These are phyloP conservation scores for Lycia hirtaria DNA, from an alignment of 2,888 invertebrate genomes.

Conservation along the genomic window DNA sequence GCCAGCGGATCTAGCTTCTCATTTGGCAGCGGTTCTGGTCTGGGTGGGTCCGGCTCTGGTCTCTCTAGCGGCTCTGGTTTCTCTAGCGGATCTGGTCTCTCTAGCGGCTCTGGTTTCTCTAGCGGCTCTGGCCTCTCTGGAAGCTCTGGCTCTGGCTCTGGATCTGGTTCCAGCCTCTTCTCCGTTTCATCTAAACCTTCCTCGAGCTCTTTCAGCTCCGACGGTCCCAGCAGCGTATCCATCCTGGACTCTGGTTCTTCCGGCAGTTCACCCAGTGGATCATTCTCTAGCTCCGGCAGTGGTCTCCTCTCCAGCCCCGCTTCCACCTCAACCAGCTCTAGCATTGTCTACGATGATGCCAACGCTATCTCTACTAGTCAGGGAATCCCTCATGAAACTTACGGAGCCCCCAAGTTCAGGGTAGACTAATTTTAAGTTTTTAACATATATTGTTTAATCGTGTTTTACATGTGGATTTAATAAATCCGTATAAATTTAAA, in stretches of 20 bases:
- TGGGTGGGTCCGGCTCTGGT: not conserved
- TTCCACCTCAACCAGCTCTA: slow-evolving; percentile 45
- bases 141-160: slow-evolving; percentile 15
- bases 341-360: slow-evolving; percentile 47
- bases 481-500: slow-evolving; percentile 28
- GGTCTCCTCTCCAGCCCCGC: slow-evolving; percentile 37
- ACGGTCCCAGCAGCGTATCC: not conserved
- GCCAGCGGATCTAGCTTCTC: slow-evolving; percentile 6
- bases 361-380: slow-evolving; percentile 70
- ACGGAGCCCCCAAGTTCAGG: slow-evolving; percentile 74
- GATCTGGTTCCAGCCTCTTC: slow-evolving; percentile 18
- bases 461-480: slow-evolving; percentile 18
- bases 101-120: slow-evolving; percentile 2
- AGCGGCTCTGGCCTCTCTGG: slow-evolving; percentile 14
- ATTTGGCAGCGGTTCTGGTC: not conserved
- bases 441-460: slow-evolving; percentile 12
- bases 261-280: slow-evolving; percentile 29
- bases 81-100: not conserved
- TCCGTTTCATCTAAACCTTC: slow-evolving; percentile 24
- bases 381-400: slow-evolving; percentile 74
- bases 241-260: slow-evolving; percentile 21
- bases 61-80: not conserved
- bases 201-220: slow-evolving; percentile 4
- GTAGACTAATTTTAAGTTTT: slow-evolving; percentile 38
- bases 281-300: slow-evolving; percentile 36